phyloP scores from a whole-genome alignment of 2,797 vertebrate species.

The Fistularia commersonii region DNA sequence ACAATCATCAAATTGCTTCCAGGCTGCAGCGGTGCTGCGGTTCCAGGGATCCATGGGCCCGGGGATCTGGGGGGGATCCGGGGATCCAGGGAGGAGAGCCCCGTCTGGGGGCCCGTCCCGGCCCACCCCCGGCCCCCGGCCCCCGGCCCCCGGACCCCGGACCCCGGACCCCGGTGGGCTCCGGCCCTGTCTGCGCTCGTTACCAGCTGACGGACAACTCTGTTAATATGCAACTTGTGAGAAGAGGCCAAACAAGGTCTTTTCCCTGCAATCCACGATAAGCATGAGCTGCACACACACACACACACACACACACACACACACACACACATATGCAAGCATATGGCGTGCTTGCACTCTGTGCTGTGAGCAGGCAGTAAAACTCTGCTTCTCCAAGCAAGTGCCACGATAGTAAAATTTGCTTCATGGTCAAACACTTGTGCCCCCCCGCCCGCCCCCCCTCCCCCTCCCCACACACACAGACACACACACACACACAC shows the following conservation, averaged over 20 bases:
- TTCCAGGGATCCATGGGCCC: constrained; percentile 52
- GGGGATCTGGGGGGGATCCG: constrained; percentile 54
- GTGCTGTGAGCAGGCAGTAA: constrained; percentile 8
- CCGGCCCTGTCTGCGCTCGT: constrained; percentile 53
- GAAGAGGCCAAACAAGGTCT: constrained; percentile 28
- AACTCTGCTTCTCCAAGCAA: constrained; percentile 44
- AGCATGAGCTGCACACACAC: constrained; percentile 14
- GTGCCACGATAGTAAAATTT: constrained; percentile 55
- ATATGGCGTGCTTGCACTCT: not conserved
- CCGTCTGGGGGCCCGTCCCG: constrained; percentile 34
- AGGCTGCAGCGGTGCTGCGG: constrained; percentile 56
- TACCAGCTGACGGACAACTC: constrained; percentile 59
- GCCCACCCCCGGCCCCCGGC: constrained; percentile 31
- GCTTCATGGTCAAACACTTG: constrained; percentile 71
- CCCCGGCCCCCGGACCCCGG: no score
- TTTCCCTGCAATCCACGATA: constrained; percentile 17
- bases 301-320: not conserved
- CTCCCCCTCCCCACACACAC: no score
- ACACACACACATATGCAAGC: not conserved
- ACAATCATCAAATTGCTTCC: constrained; percentile 86
- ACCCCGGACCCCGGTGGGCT: no score
- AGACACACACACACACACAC: no score
- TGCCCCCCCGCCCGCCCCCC: no score
- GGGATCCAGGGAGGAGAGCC: constrained; percentile 2
- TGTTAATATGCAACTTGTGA: constrained; percentile 47